Base-by-base conservation (phyloP, 2,113 vertebrate species). In the Orientallactaga bullata region DNA sequence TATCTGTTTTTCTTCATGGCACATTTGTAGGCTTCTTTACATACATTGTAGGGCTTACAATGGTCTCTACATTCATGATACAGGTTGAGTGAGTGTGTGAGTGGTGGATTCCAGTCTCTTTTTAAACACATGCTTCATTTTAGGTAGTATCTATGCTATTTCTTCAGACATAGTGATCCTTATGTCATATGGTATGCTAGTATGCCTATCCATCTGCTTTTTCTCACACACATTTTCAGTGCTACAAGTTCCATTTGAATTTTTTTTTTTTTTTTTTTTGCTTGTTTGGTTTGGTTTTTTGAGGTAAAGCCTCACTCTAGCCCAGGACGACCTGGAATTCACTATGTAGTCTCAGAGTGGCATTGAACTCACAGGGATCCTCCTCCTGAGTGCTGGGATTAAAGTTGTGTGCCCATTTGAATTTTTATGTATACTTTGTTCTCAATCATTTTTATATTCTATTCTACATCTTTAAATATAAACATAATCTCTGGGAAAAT, bases 121-220 rank as follows among this genome's bases (percentile, higher is more conserved):
- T 91, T 77, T 30, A 47, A 93, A 39, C 7, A 9, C 83, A 11
- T 69, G 30, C 2, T 68, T 86, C 72, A 69, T 89, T 83, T 96
- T 78, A 39, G 4, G 42, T 69, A 65, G 1, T 83, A 81, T 61
- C 60, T 85, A 26, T 77, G n/a, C 74, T 85, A 0, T 26, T 21
- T 85, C 21, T 94, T 87, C 76, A 89, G 47, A 1, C 32, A 32
- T 61, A 28, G 51, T 35, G 32, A 85, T 74, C 16, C 79, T 83
- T 66, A 21, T 10, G 39, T 71, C 13, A 35, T 30, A 8, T 32
- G 89, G 60, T 60, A 81, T 88, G 17, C 74, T 81, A 23, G 0
- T 42, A 72, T 72, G 78, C 16, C 24, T 72, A 66, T 23, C 21
- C 8, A 37, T 7, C 20, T 77, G 37, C 32, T 69, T 68, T 23